phyloP scores from a whole-genome alignment of 2,797 vertebrate genomes.

The Tauraco hartlaubi region DNA sequence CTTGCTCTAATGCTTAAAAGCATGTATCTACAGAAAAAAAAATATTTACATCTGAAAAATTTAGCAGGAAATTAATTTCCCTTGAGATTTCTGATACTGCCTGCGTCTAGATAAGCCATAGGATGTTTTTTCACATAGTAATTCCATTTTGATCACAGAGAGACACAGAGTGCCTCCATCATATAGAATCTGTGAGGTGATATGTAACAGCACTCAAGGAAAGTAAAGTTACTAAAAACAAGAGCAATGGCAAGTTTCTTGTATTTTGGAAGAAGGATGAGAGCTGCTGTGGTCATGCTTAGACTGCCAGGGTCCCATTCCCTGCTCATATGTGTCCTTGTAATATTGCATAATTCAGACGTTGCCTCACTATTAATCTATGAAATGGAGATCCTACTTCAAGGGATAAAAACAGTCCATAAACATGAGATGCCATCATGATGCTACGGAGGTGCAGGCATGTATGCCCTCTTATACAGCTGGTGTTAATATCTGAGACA shows the following conservation, averaged over 20 bases:
- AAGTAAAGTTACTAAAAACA: neutral
- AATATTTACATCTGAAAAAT: neutral
- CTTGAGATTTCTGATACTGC: neutral
- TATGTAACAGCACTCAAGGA: neutral
- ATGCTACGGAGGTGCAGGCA: neutral
- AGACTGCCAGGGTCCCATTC: neutral
- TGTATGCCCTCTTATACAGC: neutral
- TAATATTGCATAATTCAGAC: neutral
- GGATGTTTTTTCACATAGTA: neutral
- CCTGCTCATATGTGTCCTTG: neutral
- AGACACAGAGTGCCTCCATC: neutral
- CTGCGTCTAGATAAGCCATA: neutral
- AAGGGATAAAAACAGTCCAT: neutral
- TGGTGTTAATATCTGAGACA: neutral
- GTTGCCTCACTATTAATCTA: neutral
- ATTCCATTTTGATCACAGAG: neutral
- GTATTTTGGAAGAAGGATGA: neutral
- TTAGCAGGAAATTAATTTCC: neutral
- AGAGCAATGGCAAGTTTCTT: neutral
- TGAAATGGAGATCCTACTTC: neutral
- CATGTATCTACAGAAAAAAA: neutral
- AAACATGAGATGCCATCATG: neutral
- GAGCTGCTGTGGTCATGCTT: neutral
- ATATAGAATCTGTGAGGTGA: neutral
- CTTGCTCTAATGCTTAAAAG: conserved; percentile 12